These are phyloP conservation scores for Egretta garzetta DNA, from an alignment of 2,113 vertebrate genomes.

Conservation along the genomic window DNA sequence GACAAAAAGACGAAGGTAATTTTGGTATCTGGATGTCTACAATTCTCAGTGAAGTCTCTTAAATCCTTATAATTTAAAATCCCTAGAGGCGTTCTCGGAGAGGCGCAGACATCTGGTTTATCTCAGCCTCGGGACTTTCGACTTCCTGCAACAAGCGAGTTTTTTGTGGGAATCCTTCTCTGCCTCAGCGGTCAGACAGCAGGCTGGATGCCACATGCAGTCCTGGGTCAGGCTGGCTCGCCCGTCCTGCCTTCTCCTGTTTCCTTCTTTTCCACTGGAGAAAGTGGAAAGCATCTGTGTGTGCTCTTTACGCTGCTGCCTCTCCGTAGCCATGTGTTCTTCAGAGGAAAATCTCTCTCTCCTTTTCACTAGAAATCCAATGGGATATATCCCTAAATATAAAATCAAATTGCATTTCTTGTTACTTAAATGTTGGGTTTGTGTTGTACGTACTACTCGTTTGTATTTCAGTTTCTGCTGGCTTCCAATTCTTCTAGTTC, in stretches of 20 bases:
- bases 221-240: background rate
- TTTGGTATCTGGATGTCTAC: background rate
- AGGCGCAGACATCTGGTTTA: background rate
- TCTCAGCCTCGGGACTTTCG: background rate
- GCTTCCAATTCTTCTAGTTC: background rate
- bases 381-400: background rate
- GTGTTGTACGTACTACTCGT: background rate
- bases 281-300: background rate
- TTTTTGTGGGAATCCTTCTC: background rate
- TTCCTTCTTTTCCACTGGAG: background rate
- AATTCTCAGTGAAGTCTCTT: background rate
- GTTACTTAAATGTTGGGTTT: background rate
- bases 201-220: fast-evolving
- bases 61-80: background rate
- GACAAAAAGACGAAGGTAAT: background rate
- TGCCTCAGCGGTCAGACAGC: background rate
- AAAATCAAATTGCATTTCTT: background rate
- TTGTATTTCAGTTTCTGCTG: background rate
- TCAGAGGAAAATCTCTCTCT: background rate
- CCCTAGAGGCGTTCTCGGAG: background rate
- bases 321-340: background rate
- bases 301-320: background rate
- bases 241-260: background rate
- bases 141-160: background rate
- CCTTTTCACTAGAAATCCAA: background rate